Conservation (phyloP, 2,797 vertebrate genomes). For the Diceros bicornis region DNA sequence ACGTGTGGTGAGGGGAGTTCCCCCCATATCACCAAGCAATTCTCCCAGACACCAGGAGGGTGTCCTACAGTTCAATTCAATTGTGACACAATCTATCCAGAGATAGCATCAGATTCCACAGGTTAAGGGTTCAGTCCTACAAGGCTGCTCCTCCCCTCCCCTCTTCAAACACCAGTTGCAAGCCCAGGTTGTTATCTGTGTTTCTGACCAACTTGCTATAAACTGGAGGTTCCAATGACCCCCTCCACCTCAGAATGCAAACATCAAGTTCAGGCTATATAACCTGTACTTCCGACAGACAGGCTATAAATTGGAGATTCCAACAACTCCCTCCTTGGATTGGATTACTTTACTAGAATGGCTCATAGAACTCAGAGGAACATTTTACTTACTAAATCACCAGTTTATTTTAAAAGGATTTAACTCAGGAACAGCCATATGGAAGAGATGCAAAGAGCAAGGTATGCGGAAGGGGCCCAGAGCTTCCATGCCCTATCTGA, state of each 20-base stretch:
- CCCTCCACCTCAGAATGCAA: not conserved
- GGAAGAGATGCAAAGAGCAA: not conserved
- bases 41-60: not conserved
- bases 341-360: not conserved
- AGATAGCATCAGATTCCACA: not conserved
- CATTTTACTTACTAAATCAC: not conserved
- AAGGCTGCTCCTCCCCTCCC: not conserved
- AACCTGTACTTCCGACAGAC: not conserved
- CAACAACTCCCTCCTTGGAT: rapidly evolving
- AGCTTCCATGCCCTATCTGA: too few species aligned
- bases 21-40: not conserved
- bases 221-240: not conserved
- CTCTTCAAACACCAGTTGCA: not conserved
- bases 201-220: not conserved
- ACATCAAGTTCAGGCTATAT: not conserved
- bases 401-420: not conserved
- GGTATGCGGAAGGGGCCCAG: too few species aligned
- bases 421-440: not conserved
- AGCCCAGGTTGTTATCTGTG: not conserved
- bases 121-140: not conserved
- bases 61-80: not conserved
- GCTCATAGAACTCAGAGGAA: not conserved
- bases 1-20: not conserved
- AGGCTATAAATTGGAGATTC: not conserved
- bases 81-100: not conserved